phyloP scores from a whole-genome alignment of 2,113 vertebrate genomes.

The Lophotis ruficrista region DNA sequence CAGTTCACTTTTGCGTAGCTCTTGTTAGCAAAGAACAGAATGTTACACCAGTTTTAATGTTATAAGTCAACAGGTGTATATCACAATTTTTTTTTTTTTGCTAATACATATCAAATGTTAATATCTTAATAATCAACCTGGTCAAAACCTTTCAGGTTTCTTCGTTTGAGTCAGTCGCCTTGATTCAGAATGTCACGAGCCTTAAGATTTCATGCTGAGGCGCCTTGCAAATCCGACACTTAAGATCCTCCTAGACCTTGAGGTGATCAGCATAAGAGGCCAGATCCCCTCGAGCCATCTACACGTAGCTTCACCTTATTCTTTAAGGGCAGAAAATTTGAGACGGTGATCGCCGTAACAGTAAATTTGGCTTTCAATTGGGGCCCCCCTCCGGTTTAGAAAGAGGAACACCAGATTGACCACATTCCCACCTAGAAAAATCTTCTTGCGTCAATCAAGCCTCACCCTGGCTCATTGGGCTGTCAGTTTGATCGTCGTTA shows the following conservation, averaged over 20 bases:
- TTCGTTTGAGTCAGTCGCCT: slow-evolving; percentile 93
- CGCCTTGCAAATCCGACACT: slow-evolving; percentile 93
- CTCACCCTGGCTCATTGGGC: slow-evolving; percentile 92
- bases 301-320: slow-evolving; percentile 90
- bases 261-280: slow-evolving; percentile 93
- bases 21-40: slow-evolving; percentile 68
- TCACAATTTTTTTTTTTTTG: slow-evolving; percentile 20
- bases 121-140: slow-evolving; percentile 85
- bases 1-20: slow-evolving; percentile 52
- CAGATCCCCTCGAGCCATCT: slow-evolving; percentile 90
- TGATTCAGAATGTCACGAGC: slow-evolving; percentile 94
- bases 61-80: slow-evolving; percentile 74
- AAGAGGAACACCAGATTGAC: slow-evolving; percentile 92
- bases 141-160: slow-evolving; percentile 95
- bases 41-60: background rate
- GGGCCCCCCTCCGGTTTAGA: slow-evolving; percentile 88
- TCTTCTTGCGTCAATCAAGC: slow-evolving; percentile 94
- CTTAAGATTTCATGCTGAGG: slow-evolving; percentile 93
- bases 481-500: slow-evolving; percentile 94
- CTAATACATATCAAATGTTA: slow-evolving; percentile 56
- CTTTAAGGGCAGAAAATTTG: slow-evolving; percentile 89
- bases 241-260: slow-evolving; percentile 92
- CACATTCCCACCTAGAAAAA: slow-evolving; percentile 91
- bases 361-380: slow-evolving; percentile 92
- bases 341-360: slow-evolving; percentile 87